These are phyloP conservation scores for Xenopus tropicalis DNA, from an alignment of 2,113 vertebrate genomes.

Conservation along the genomic window UCB_Xtro_10.0 CM004443.2:179047501-179048000, in stretches of 20 bases:
- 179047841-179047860: no score
- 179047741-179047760: background rate
- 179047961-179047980: no score
- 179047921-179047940: no score
- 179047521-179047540: background rate
- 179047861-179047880: no score
- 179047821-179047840: no score
- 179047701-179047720: background rate
- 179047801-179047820: no score
- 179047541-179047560: slow-evolving; percentile 34
- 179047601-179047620: slow-evolving; percentile 36
- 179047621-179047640: slow-evolving; percentile 38
- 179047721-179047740: background rate
- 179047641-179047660: slow-evolving; percentile 25
- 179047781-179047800: no score
- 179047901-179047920: no score
- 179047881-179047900: no score
- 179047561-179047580: slow-evolving; percentile 25
- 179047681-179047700: slow-evolving; percentile 9
- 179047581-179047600: slow-evolving; percentile 19
- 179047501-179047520: background rate
- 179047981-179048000: no score
- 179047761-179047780: no score
- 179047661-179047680: slow-evolving; percentile 11
- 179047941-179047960: no score